A percentile compares a stretch with the other conserved stretches of the same genome.
phyloP scores from a whole-genome alignment of 2,888 invertebrate genomes.

The Anthoptus insignis region DNA sequence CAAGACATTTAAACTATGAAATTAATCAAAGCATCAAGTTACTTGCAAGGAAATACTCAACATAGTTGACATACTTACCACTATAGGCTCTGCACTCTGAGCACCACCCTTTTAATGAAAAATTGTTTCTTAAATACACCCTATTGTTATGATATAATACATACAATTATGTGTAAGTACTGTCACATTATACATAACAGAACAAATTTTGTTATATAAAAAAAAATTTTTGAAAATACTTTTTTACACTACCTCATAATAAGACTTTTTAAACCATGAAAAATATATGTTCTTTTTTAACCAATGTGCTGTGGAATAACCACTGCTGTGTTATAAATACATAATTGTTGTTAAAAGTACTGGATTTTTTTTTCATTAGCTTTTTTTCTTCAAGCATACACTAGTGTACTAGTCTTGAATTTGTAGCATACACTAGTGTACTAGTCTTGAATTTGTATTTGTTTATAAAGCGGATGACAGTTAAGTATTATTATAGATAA shows the following conservation, averaged over 20 bases:
- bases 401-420: too few relatives aligned
- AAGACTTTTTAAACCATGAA: not conserved
- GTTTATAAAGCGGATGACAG: too few relatives aligned
- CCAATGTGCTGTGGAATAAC: not conserved
- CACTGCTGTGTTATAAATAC: not conserved
- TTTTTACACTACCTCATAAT: too few relatives aligned
- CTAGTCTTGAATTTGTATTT: too few relatives aligned
- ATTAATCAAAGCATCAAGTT: slow-evolving; percentile 55
- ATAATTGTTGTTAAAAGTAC: too few relatives aligned
- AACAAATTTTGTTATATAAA: not conserved
- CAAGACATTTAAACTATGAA: slow-evolving; percentile 46
- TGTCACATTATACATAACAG: not conserved
- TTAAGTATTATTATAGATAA: too few relatives aligned
- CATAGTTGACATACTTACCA: slow-evolving; percentile 91
- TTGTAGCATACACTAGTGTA: too few relatives aligned
- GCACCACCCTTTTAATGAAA: slow-evolving; percentile 90
- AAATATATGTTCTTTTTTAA: not conserved
- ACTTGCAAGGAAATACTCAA: slow-evolving; percentile 19
- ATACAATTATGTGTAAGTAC: slow-evolving; percentile 18
- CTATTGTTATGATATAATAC: slow-evolving; percentile 49
- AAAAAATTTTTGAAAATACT: not conserved
- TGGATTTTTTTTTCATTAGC: too few relatives aligned
- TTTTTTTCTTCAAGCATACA: too few relatives aligned
- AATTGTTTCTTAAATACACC: slow-evolving; percentile 55
- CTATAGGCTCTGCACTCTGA: slow-evolving; percentile 97